Percentiles rank a stretch among this genome's conserved stretches.
These are phyloP conservation scores for Pangasius larnaudii DNA, from an alignment of 2,797 vertebrate genomes.

Conservation along the genomic window DNA sequence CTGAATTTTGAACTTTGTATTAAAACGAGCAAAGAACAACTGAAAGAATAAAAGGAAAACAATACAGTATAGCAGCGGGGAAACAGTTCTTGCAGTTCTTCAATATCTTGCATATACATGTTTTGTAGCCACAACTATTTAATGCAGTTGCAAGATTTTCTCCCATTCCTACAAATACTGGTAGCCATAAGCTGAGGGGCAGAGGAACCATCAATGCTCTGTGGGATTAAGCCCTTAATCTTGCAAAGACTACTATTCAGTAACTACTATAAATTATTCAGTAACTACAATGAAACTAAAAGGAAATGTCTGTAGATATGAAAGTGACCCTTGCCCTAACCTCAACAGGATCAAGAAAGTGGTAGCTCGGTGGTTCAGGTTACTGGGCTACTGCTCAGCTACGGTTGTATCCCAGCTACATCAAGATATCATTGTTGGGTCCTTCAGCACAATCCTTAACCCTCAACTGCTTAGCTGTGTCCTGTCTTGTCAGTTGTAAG, in stretches of 20 bases:
- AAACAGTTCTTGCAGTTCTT: not conserved
- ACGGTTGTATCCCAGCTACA: not conserved
- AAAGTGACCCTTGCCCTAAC: not conserved
- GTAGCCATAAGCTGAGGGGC: not conserved
- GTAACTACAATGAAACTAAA: slow-evolving; percentile 3
- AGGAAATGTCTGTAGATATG: slow-evolving; percentile 6
- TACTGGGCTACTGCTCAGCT: not conserved
- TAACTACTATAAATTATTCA: not conserved
- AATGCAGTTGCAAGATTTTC: not conserved
- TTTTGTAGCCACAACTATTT: not conserved
- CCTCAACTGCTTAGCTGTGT: not conserved
- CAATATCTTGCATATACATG: not conserved
- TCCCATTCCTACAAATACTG: not conserved
- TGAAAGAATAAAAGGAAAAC: not conserved
- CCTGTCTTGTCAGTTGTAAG: not conserved
- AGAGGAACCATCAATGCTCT: no score
- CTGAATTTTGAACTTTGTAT: no score
- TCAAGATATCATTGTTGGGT: not conserved
- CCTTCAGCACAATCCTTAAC: not conserved
- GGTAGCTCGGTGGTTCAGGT: not conserved
- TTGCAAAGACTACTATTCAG: not conserved
- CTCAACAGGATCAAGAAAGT: not conserved
- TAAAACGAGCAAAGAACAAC: not conserved
- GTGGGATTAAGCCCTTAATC: not conserved
- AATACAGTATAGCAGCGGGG: not conserved